These are phyloP conservation scores for Cerceris rybyensis DNA, from an alignment of 2,888 invertebrate species.

Conservation along the genomic window DNA sequence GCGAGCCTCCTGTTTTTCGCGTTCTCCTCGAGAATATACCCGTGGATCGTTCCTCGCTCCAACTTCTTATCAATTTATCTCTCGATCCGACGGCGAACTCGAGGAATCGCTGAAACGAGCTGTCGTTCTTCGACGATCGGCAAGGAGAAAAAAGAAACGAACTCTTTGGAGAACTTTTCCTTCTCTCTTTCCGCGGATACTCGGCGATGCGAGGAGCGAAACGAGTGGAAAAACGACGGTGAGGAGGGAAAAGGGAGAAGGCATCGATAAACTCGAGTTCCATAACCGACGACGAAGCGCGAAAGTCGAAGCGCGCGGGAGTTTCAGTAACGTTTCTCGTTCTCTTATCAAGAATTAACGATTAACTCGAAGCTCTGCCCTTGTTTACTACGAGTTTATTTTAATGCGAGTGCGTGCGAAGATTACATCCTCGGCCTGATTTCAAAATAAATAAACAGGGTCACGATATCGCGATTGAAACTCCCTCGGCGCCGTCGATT, in stretches of 20 bases:
- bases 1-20: slow-evolving; percentile 16
- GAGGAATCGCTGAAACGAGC: neutral
- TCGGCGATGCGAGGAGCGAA: slow-evolving; percentile 1
- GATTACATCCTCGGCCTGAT: slow-evolving; percentile 67
- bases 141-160: neutral
- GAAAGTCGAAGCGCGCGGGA: slow-evolving; percentile 59
- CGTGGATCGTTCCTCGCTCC: neutral
- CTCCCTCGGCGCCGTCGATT: slow-evolving; percentile 2
- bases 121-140: neutral
- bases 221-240: neutral
- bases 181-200: neutral
- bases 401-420: slow-evolving; percentile 47
- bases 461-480: slow-evolving; percentile 50
- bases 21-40: neutral
- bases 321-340: slow-evolving; percentile 62
- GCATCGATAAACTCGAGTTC: no score
- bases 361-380: slow-evolving; percentile 69
- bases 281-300: neutral
- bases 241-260: neutral
- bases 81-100: neutral
- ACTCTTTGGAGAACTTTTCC: neutral
- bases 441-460: slow-evolving; percentile 71
- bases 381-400: slow-evolving; percentile 76
- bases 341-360: slow-evolving; percentile 67
- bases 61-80: neutral